Evolutionary conservation across 1,140 invertebrate genomes (phyloP).

Genomic region (Plutomurus gul): DNA sequence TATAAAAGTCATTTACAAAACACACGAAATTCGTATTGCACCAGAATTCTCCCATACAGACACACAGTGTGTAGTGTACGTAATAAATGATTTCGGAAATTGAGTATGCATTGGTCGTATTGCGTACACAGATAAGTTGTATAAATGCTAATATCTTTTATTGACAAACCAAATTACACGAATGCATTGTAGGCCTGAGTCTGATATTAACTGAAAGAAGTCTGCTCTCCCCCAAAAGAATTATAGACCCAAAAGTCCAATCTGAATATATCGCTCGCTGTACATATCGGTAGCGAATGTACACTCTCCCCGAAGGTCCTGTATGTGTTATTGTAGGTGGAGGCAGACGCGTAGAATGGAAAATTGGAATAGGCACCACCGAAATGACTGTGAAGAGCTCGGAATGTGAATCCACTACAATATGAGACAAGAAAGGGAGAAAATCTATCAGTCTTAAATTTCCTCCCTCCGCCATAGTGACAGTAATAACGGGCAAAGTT

Average conservation of each 20-base stretch:
- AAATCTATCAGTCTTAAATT: slow-evolving; percentile 30
- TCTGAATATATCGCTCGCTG: neutral
- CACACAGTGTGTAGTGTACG: neutral
- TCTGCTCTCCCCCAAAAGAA: neutral
- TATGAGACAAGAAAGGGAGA: slow-evolving; percentile 28
- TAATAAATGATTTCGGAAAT: neutral
- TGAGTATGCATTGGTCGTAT: slow-evolving; percentile 9
- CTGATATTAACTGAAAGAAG: no score
- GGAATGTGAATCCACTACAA: neutral
- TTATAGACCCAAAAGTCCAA: slow-evolving; percentile 9
- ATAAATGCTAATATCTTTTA: slow-evolving; percentile 29
- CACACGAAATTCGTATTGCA: no score
- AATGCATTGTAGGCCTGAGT: no score
- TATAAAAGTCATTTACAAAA: slow-evolving; percentile 4
- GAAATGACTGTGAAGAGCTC: neutral
- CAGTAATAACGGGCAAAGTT: slow-evolving; percentile 26
- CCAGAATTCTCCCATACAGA: no score
- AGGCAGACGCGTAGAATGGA: neutral
- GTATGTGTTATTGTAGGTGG: no score
- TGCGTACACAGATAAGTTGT: slow-evolving; percentile 10
- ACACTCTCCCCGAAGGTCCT: no score
- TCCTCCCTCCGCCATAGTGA: slow-evolving; percentile 17
- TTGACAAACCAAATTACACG: slow-evolving; percentile 8
- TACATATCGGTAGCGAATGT: neutral
- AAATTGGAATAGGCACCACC: neutral